Base-by-base conservation (phyloP, 1,140 invertebrate genomes). In the Drosophila carrolli region DNA sequence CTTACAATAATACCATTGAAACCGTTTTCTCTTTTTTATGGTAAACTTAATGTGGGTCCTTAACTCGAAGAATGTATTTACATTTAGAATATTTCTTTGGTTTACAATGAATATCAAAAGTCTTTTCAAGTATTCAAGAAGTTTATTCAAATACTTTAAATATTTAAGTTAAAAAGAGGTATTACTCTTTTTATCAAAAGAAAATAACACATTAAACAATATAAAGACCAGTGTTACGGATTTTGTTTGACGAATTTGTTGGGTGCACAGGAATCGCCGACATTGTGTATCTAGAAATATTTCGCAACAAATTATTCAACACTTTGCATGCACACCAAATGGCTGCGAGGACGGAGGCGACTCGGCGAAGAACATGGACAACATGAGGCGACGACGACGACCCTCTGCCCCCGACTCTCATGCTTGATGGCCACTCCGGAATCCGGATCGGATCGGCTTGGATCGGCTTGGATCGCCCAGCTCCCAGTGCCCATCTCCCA, bases 301-400 rank as follows among this genome's bases (percentile, higher is more conserved):
- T 88, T 88, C 83, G 75, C 84, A 88, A 88, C 83, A 88, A 88
- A 88, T 88, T 88, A 88, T 88, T 88, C 83, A 86, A 86, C 83
- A 86, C 83, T 86, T 86, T 88, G 83, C 83, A 86, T 88, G 75
- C 70, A 76, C 75, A 82, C 59, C 70, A 67, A 62, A 57, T 55
- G 54, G 48, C 67, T 47, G 38, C 35, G 48, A 32, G 32, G 47
- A 53, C 7, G 46, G 23, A 9, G 47, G 37, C 41, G 27, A 47
- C 68, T 54, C 14, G 60, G 40, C 61, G 77, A 65, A 47, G 65
- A 60, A 40, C 71, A 76, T 41, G 72, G 65, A 44, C 65, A 73
- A 81, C 82, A 85, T 59, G 78, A 62, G 65, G 48, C 81, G 66
- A 67, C 40, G 40, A n/a, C 40, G 40, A 19, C 14, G 46, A 85